Conservation (phyloP, 2,113 vertebrate genomes). For the Podarcis raffonei region DNA sequence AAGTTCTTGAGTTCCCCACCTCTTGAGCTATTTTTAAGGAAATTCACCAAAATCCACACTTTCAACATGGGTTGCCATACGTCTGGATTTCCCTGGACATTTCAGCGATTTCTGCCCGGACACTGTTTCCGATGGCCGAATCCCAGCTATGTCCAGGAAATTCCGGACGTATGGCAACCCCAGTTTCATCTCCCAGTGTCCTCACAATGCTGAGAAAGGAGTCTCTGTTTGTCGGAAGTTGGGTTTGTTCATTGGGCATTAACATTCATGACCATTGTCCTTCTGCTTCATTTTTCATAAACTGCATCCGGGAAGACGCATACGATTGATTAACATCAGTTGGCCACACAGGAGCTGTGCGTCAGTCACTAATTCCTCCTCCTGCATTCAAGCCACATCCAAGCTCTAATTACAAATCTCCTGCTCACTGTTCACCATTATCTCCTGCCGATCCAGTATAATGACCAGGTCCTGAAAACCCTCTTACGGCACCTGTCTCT, state of each 20-base stretch:
- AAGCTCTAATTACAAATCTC: slow-evolving; percentile 57
- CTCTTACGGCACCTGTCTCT: background rate
- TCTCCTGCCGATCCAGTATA: slow-evolving; percentile 35
- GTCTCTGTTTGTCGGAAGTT: background rate
- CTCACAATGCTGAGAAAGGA: accelerated
- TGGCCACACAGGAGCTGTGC: slow-evolving; percentile 11
- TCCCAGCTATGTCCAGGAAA: too few species aligned
- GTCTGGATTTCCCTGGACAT: too few species aligned
- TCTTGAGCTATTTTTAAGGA: too few species aligned
- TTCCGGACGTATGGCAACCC: too few species aligned
- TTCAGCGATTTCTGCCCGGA: too few species aligned
- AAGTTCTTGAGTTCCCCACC: too few species aligned
- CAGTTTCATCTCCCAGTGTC: background rate
- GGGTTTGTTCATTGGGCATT: background rate
- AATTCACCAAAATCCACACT: too few species aligned
- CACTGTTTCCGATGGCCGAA: too few species aligned
- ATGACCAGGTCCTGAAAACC: slow-evolving; percentile 46
- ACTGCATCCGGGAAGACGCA: background rate
- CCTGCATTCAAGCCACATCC: slow-evolving; percentile 48
- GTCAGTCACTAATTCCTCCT: background rate
- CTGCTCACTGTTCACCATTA: background rate
- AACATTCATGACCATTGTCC: slow-evolving; percentile 9
- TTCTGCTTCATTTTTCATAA: background rate
- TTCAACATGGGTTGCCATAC: too few species aligned
- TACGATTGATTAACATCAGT: background rate